phyloP scores from a whole-genome alignment of 2,797 vertebrate species.

The Falco naumanni region DNA sequence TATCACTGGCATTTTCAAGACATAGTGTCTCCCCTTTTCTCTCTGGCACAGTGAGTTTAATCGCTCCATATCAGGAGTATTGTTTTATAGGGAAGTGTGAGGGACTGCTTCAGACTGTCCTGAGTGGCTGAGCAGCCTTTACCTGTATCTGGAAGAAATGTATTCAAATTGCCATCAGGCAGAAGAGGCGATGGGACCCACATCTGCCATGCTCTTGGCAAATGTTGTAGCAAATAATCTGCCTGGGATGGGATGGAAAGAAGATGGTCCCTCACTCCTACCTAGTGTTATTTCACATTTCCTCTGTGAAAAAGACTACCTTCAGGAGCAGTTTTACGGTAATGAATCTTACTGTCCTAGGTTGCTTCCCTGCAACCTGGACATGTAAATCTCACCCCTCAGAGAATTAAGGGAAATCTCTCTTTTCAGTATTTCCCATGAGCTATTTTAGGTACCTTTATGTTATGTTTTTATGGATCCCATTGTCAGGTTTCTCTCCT shows the following conservation, averaged over 20 bases:
- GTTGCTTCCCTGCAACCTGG: background rate
- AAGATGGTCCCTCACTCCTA: background rate
- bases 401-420: background rate
- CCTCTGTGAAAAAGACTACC: background rate
- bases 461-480: background rate
- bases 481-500: background rate
- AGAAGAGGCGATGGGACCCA: background rate
- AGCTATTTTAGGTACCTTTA: background rate
- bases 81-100: background rate
- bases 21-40: background rate
- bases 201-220: accelerated
- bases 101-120: background rate
- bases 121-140: background rate
- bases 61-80: background rate
- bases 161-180: background rate
- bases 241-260: background rate
- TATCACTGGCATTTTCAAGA: background rate
- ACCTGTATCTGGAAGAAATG: background rate
- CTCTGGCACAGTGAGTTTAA: background rate
- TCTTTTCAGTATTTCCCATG: background rate
- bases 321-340: background rate
- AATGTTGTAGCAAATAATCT: background rate
- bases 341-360: background rate
- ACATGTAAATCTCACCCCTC: background rate
- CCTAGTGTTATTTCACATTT: background rate